Evolutionary conservation across 2,888 invertebrate species (phyloP).

Genomic region (Drosophila crucigera): DNA sequence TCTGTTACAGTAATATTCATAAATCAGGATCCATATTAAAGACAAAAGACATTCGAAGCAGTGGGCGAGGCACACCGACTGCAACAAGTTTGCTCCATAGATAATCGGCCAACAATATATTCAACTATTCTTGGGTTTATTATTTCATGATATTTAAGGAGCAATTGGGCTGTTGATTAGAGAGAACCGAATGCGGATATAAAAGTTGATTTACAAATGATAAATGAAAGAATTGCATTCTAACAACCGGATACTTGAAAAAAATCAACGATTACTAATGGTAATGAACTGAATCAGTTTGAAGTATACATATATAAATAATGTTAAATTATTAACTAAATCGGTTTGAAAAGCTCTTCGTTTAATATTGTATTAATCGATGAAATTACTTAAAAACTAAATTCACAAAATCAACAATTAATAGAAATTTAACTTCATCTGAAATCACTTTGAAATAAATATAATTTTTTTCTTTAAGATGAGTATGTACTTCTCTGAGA

Average conservation of each 20-base stretch:
- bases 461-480: background rate
- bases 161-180: constrained; percentile 28
- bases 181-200: constrained; percentile 21
- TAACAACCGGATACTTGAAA: background rate
- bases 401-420: background rate
- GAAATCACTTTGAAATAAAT: background rate
- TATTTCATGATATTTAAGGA: constrained; percentile 16
- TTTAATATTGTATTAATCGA: accelerated
- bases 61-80: constrained; percentile 55
- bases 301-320: background rate
- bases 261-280: background rate
- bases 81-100: constrained; percentile 5
- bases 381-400: background rate
- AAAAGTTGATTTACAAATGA: background rate
- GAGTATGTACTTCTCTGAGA: background rate
- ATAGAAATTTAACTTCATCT: background rate
- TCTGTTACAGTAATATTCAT: constrained; percentile 72
- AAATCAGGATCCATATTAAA: constrained; percentile 69
- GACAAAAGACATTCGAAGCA: constrained; percentile 56
- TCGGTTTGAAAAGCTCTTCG: background rate
- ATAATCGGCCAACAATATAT: constrained; percentile 1
- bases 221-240: constrained; percentile 13
- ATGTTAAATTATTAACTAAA: background rate
- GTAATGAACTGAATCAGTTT: background rate
- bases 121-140: constrained; percentile 5